Base-by-base conservation (phyloP, 2,797 vertebrate genomes). In the Margarornis squamiger region DNA sequence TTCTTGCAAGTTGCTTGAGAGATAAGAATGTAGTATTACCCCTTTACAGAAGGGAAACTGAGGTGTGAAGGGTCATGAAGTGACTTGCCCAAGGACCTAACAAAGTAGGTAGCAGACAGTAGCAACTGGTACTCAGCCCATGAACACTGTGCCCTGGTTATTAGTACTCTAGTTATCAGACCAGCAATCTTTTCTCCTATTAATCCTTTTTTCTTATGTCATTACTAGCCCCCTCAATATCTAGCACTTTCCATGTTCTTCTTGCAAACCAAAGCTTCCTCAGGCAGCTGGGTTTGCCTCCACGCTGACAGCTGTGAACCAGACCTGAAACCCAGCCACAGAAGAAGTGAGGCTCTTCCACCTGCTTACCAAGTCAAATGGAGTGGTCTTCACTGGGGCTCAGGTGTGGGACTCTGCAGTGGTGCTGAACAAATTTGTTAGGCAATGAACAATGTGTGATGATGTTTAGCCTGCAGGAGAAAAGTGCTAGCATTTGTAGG, bases 241-340 rank as follows among this genome's bases (percentile, higher is more conserved):
- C 12, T 72, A 76, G 12, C 22, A 62, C 22, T 70, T 78, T 54
- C 15, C 17, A 3, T 30, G 36, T 24, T 84, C 59, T 52, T 73
- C 61, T 72, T 59, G 27, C 32, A 74, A 54, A 43, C 19, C 27
- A 12, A 41, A 71, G 5, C 17, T 79, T 89, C 49, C 49, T 72
- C 41, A 72, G 55, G 45, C 5, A 46, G 17, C 23, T 55, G 34
- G 0, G 0, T 90, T 83, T 77, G 27, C 59, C 38, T 86, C 22
- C 5, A 49, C 16, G 20, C 9, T 0, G 2, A 8, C 1, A 6
- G 30, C 38, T 59, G n/a, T 68, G 32, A 73, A 39, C 13, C 23
- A 59, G 24, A 39, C 18, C 22, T 46, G 29, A 68, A 82, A n/a
- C 26, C 26, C n/a, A 76, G 39, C 4, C 48, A 54, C 41, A 62